A percentile compares a stretch with the other conserved stretches of the same genome.
Conservation (phyloP, 2,113 vertebrate genomes). For the Lophura nycthemera region DNA sequence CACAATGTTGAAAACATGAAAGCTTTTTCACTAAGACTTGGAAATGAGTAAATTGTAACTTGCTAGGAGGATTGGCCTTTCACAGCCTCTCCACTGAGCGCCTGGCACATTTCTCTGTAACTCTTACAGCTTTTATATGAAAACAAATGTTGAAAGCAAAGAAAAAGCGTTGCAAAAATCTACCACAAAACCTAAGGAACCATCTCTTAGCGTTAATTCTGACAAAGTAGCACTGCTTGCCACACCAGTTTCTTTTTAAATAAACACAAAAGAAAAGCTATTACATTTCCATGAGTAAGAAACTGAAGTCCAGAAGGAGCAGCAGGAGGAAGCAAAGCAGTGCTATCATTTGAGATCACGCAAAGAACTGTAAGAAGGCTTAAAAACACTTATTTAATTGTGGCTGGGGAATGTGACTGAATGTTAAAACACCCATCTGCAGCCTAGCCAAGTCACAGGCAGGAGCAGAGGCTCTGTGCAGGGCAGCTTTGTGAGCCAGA, state of each 20-base stretch:
- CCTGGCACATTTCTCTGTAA: background rate
- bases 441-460: too few relatives aligned
- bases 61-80: background rate
- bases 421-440: too few relatives aligned
- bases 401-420: too few relatives aligned
- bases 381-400: too few relatives aligned
- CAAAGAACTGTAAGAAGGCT: background rate
- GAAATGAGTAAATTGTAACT: background rate
- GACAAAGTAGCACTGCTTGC: background rate
- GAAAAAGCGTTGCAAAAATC: background rate
- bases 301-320: background rate
- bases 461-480: too few relatives aligned
- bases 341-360: background rate
- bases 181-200: background rate
- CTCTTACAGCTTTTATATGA: background rate
- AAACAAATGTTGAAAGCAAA: background rate
- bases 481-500: too few relatives aligned
- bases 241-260: background rate
- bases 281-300: background rate
- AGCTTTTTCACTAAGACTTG: background rate
- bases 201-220: background rate
- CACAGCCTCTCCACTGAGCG: background rate
- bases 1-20: background rate
- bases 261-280: background rate
- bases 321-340: background rate